phyloP scores from a whole-genome alignment of 2,888 invertebrate genomes.

The Hirtodrosophila alboralis region DNA sequence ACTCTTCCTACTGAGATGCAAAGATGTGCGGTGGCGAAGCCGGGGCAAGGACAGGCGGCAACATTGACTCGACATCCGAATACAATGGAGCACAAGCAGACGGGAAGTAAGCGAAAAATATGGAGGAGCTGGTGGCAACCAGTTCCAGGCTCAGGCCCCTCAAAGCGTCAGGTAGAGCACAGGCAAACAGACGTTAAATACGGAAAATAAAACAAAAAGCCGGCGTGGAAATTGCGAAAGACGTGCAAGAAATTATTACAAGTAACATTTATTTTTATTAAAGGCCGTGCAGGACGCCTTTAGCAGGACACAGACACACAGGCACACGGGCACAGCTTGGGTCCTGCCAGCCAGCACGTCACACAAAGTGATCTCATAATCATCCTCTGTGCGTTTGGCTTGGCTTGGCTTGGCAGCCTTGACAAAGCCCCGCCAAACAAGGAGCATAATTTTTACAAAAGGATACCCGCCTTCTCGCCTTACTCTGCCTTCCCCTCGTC shows the following conservation, averaged over 20 bases:
- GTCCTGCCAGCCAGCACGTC: slow-evolving; percentile 56
- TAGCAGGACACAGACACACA: slow-evolving; percentile 14
- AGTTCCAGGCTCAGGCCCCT: background rate
- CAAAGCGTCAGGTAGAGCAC: background rate
- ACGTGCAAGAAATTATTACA: slow-evolving; percentile 76
- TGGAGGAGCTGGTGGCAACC: slow-evolving; percentile 7
- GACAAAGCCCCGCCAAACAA: slow-evolving; percentile 61
- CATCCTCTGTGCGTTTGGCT: slow-evolving; percentile 65
- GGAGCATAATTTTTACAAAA: slow-evolving; percentile 73
- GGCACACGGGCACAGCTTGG: slow-evolving; percentile 36
- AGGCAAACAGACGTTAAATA: slow-evolving; percentile 56
- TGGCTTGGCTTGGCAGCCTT: slow-evolving; percentile 59
- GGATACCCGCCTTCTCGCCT: slow-evolving; percentile 15
- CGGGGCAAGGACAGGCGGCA: slow-evolving; percentile 16
- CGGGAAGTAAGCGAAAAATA: slow-evolving; percentile 52
- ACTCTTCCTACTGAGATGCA: slow-evolving; percentile 41
- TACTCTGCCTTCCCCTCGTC: background rate
- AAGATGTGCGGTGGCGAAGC: background rate
- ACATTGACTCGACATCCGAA: slow-evolving; percentile 32
- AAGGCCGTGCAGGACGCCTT: slow-evolving; percentile 56
- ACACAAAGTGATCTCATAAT: slow-evolving; percentile 82
- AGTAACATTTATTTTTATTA: slow-evolving; percentile 78
- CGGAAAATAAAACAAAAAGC: slow-evolving; percentile 42
- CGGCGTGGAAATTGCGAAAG: slow-evolving; percentile 61
- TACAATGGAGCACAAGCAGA: slow-evolving; percentile 57